A percentile compares a stretch with the other conserved stretches of the same genome.
Evolutionary conservation across 1,140 invertebrate species (phyloP).

Genomic region (Trichonephila clavipes): DNA sequence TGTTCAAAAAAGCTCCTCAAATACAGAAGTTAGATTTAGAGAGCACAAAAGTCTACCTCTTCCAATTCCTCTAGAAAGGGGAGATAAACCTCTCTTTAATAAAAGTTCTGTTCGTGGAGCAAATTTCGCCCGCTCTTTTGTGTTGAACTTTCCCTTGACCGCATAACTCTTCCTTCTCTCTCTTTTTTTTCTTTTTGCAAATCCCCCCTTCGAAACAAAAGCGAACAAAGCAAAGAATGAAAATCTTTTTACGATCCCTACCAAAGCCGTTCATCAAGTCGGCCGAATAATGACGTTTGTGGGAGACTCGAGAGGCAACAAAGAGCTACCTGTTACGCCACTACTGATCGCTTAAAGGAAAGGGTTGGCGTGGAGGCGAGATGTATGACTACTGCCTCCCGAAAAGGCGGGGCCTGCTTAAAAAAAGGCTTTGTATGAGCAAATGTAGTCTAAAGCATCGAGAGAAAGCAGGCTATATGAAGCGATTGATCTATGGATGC

Average conservation of each 20-base stretch:
- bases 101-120: background rate
- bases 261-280: conserved; percentile 46
- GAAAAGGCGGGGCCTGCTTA: conserved; percentile 45
- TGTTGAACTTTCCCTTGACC: conserved; percentile 59
- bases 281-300: conserved; percentile 33
- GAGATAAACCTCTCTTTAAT: background rate
- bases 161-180: conserved; percentile 56
- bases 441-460: conserved; percentile 38
- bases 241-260: conserved; percentile 40
- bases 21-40: background rate
- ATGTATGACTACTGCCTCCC: conserved; percentile 34
- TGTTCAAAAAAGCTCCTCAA: background rate
- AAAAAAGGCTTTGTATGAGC: conserved; percentile 1
- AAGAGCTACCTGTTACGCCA: conserved; percentile 64
- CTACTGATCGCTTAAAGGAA: conserved; percentile 16
- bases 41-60: no score
- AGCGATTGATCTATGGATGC: conserved; percentile 22
- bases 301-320: conserved; percentile 25
- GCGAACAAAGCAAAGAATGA: conserved; percentile 43
- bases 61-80: background rate
- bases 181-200: conserved; percentile 27
- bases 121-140: background rate
- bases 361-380: conserved; percentile 36
- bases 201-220: conserved; percentile 43
- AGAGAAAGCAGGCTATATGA: background rate